Evolutionary conservation across 1,140 invertebrate genomes (phyloP), one percentile per base, ranked within the genome.

Genomic region (Tigriopus japonicus): DNA sequence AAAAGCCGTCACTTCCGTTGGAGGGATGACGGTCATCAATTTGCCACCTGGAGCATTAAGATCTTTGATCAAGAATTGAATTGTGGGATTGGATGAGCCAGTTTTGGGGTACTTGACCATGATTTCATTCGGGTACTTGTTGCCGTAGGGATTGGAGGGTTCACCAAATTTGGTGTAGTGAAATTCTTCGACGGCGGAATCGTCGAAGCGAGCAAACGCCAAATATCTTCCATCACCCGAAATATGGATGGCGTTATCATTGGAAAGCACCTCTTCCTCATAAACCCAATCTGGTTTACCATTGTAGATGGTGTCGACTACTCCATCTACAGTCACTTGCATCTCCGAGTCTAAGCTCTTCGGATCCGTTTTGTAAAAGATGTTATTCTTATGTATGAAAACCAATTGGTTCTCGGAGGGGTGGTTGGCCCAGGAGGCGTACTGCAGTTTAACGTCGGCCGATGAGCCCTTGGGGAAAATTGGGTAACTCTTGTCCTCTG

Each of bases 211-310:
- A 3, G 82, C 85, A 68, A 84, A 92, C 0, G 83, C 83, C 58
- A 95, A 60, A 53, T 67, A 81, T n/a, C 71, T 78, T 7, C 86
- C 87, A 65, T 80, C 76, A 0, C 81, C 79, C 19, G 88, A 90
- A 72, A 91, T 88, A 88, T 89, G 93, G 7, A 88, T 70, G 0
- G 89, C 89, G 65, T 80, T 78, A 58, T 86, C 85, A 0, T 81
- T 81, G 64, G 80, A 79, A 67, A 95, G 80, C 9, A 96, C 83
- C 72, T 95, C 90, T 81, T 94, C 91, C 76, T 86, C 84, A 68
- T 87, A 86, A 19, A 86, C 78, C 84, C 84, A 87, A 69, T 86
- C 84, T 3, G 84, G 80, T 35, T 85, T 73, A 21, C 83, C 85
- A 69, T 91, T 86, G 70, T 83, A 91, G 21, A 49, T 49, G n/a